Base-by-base conservation (phyloP, 2,888 invertebrate species). In the Drosophila differens region DNA sequence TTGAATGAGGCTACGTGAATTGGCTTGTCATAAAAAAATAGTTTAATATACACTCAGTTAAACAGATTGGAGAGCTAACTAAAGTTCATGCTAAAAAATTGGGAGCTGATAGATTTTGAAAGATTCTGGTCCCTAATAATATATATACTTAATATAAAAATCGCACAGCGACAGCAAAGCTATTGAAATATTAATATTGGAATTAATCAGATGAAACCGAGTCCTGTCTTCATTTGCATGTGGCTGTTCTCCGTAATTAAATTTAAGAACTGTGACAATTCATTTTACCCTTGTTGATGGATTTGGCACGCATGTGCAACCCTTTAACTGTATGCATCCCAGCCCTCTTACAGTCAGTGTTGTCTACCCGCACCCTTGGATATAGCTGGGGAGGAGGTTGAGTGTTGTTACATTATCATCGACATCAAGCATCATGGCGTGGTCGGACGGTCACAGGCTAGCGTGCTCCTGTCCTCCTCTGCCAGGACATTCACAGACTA, bases 201-300 rank as follows among this genome's bases (percentile, higher is more conserved):
- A 12, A 67, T 54, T 61, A 64, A 60, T 51, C 32, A n/a, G 22
- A 37, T 52, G 33, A 37, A 65, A 22, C n/a, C 47, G 44, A 51
- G 49, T 62, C 76, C 72, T 74, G 74, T 79, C 82, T 79, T 79
- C 60, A 84, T 85, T 90, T 83, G 81, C 87, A 82, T 86, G 76
- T 58, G n/a, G 16, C 63, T 66, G 69, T 75, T 83, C 81, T 85
- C 85, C 82, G 84, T 92, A 91, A 91, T 92, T 92, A 91, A 92
- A 92, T 92, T 91, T 59, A 86, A 83, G 76, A 81, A 80, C 84
- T 89, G 91, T 87, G 91, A 91, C 91, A 91, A 88, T 90, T 81
- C 74, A 73, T 74, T 77, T 74, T 51, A 76, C 74, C 76, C 68
- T 69, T 71, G 49, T 70, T 70, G 53, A 41, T 28, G 51, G 39